Evolutionary conservation across 2,888 invertebrate genomes (phyloP).

Genomic region (Lasioglossum calceatum): DNA sequence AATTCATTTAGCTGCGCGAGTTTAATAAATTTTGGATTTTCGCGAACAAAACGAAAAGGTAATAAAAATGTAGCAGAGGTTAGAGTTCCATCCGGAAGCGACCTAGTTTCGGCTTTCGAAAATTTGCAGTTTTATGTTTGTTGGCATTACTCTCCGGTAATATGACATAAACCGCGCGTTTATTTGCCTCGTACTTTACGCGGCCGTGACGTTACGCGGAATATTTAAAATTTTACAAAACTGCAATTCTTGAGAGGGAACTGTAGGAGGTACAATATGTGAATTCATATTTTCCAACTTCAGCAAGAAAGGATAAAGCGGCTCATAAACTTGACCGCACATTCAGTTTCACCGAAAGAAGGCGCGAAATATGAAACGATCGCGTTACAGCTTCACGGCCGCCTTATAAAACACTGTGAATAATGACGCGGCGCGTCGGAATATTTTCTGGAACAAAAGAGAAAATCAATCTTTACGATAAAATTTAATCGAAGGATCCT

Average conservation of each 20-base stretch:
- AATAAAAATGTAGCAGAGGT: not conserved
- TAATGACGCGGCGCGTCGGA: not conserved
- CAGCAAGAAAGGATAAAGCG: constrained; percentile 5
- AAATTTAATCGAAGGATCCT: not conserved
- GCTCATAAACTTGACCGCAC: not conserved
- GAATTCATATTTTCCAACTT: constrained; percentile 36
- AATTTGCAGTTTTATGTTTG: constrained; percentile 25
- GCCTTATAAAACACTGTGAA: not conserved
- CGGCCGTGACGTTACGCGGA: not conserved
- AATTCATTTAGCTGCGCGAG: not conserved
- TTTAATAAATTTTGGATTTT: not conserved
- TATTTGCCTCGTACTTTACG: constrained; percentile 39
- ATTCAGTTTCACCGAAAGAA: constrained; percentile 12
- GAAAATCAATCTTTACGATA: not conserved
- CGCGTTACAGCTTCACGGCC: not conserved
- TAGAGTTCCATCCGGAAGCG: not conserved
- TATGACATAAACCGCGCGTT: constrained; percentile 24
- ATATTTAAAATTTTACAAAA: constrained; percentile 41
- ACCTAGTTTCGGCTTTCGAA: not conserved
- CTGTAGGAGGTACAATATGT: not conserved
- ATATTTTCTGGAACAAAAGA: not conserved
- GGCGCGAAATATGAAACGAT: not conserved
- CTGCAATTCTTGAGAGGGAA: not conserved
- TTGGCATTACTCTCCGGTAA: constrained; percentile 11
- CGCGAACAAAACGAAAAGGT: not conserved